Conservation (phyloP, 2,113 vertebrate genomes). For the Chascanopsetta lugubris region DNA sequence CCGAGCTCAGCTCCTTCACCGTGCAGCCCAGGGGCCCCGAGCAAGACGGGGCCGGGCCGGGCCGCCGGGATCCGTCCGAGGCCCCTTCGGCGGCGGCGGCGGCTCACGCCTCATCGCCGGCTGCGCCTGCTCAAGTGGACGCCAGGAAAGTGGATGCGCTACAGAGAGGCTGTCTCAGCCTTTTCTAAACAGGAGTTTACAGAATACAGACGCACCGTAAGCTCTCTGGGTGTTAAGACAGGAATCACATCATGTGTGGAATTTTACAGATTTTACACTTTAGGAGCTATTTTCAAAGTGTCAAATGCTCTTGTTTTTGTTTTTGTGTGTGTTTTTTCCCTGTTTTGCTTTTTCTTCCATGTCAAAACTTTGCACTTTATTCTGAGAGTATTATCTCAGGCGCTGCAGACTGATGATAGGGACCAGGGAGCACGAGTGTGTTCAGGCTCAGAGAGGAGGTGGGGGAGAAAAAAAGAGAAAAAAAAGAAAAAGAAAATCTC, state of each 20-base stretch:
- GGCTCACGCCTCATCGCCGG: constrained; percentile 62
- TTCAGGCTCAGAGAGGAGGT: constrained; percentile 44
- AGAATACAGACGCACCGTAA: constrained; percentile 21
- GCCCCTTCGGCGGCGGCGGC: constrained; percentile 43
- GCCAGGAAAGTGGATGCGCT: constrained; percentile 62
- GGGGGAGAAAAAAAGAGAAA: constrained; percentile 39
- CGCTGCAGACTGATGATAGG: constrained; percentile 51
- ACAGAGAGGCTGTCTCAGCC: constrained; percentile 56
- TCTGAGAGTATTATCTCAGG: constrained; percentile 25
- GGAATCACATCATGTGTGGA: constrained; percentile 15
- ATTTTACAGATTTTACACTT: constrained; percentile 38
- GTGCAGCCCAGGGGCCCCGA: constrained; percentile 55
- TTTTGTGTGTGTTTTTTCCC: too few species aligned
- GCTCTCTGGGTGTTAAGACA: constrained; percentile 13
- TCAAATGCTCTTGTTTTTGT: constrained; percentile 39
- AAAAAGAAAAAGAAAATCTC: too few species aligned
- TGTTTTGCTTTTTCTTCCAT: too few species aligned
- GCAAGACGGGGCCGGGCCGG: constrained; percentile 38
- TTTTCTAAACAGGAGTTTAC: constrained; percentile 41
- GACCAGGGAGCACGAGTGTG: constrained; percentile 44
- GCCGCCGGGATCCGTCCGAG: constrained; percentile 5
- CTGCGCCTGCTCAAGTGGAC: constrained; percentile 64
- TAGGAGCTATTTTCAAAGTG: constrained; percentile 23
- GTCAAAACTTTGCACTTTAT: constrained; percentile 25
- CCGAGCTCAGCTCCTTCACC: constrained; percentile 83